A percentile compares a stretch with the other conserved stretches of the same genome.
These are phyloP conservation scores for Gulo gulo DNA, from an alignment of 2,113 vertebrate genomes.

Conservation along the genomic window DNA sequence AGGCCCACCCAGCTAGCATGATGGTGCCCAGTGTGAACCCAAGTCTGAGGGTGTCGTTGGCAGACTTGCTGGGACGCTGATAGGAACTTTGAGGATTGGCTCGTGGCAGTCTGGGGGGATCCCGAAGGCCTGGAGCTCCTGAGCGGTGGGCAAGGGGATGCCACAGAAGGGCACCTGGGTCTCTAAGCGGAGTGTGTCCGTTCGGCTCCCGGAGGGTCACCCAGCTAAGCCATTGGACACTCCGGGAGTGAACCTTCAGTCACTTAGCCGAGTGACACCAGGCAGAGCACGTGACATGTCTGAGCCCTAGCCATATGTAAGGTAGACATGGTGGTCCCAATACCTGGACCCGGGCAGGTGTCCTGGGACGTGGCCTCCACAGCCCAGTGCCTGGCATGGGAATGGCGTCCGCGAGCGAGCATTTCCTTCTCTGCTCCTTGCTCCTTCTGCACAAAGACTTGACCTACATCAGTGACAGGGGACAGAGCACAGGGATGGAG, in stretches of 20 bases:
- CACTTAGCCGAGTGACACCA: accelerated
- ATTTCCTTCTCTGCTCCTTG: accelerated
- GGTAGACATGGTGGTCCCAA: accelerated
- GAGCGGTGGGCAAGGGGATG: background rate
- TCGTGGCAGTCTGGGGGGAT: accelerated
- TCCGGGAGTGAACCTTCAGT: too few relatives aligned
- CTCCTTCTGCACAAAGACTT: background rate
- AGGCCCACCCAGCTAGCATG: accelerated
- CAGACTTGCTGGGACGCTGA: accelerated
- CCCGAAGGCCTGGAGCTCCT: accelerated
- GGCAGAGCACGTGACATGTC: background rate
- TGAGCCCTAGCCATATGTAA: accelerated
- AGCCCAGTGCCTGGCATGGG: accelerated
- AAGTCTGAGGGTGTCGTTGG: accelerated
- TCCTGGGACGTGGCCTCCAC: accelerated
- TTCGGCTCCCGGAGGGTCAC: background rate
- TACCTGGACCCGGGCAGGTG: accelerated
- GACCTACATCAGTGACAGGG: accelerated
- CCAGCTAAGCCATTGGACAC: too few relatives aligned
- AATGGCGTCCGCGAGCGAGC: accelerated
- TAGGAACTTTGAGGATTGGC: accelerated
- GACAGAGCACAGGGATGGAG: accelerated
- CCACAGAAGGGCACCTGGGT: background rate
- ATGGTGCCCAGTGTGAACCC: accelerated
- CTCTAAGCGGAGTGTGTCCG: background rate